Base-by-base conservation (phyloP, 1,140 invertebrate species). In the Spodoptera frugiperda region DNA sequence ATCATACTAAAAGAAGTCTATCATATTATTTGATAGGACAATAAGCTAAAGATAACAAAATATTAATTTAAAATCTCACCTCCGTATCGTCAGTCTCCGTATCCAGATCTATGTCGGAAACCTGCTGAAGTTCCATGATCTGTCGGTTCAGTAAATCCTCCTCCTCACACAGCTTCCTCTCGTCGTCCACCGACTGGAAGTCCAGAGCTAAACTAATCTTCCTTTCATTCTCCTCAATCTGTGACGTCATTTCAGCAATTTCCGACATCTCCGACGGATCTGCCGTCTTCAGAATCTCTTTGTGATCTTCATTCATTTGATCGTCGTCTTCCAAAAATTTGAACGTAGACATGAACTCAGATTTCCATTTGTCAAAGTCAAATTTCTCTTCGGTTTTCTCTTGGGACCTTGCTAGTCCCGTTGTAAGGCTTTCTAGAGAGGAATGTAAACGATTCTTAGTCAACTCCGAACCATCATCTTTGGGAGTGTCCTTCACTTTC, bases 61-160 rank as follows among this genome's bases (percentile, higher is more conserved):
- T 30, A 30, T 30, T 6, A 6, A 39, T 39, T 70, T 61, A 55
- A 21, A 76, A 10, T 73, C 57, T 87, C 78, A 94, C 94, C 88
- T 96, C 96, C 8, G 96, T 96, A 78, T 97, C 97, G 89, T 97
- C 97, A 0, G 97, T 97, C 92, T 97, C 97, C 0, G 97, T 97
- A 81, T 97, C 97, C 25, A 97, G 94, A 91, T 97, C 97, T 75
- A 97, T 97, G 86, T 98, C 97, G 0, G 97, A 96, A 25, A 96
- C 97, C 88, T 98, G 96, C 68, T 96, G 94, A 59, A 97, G 94
- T 87, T 98, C 97, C 65, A 96, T 94, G 77, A 98, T 97, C 89
- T 98, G 97, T 63, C 96, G 95, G 79, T 97, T 97, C n/a, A 98
- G 84, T 1, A 95, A 95, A 78, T 97, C 97, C 89, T 98, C 97